A percentile compares a stretch with the other conserved stretches of the same genome.
phyloP scores from a whole-genome alignment of 2,113 vertebrate species.

The Toxostoma redivivum region DNA sequence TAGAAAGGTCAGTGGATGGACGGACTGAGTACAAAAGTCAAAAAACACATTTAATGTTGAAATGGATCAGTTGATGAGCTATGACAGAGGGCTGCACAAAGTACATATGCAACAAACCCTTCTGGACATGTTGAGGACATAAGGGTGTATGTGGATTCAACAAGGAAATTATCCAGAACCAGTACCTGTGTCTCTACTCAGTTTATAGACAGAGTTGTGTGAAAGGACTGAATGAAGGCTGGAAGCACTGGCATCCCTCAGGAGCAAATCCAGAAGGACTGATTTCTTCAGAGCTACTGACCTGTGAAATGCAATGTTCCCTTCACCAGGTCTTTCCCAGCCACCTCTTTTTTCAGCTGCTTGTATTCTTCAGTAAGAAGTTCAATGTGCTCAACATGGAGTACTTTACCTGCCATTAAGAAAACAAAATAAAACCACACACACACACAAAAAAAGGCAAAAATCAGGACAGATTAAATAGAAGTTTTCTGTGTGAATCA shows the following conservation, averaged over 20 bases:
- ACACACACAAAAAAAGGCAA: neutral
- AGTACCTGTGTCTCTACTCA: neutral
- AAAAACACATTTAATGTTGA: neutral
- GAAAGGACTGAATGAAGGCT: neutral
- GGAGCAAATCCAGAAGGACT: neutral
- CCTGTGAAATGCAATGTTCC: constrained; percentile 92
- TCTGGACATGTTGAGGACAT: neutral
- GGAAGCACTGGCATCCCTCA: neutral
- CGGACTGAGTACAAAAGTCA: neutral
- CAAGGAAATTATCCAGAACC: neutral
- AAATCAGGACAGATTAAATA: neutral
- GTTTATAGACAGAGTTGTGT: neutral
- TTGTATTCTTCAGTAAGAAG: constrained; percentile 88
- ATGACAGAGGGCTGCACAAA: neutral
- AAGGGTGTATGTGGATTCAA: neutral
- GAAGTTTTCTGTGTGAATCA: neutral
- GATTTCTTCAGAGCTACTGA: constrained; percentile 48
- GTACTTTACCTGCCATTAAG: constrained; percentile 74
- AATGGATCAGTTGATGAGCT: neutral
- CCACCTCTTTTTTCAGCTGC: constrained; percentile 83
- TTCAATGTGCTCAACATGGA: constrained; percentile 94
- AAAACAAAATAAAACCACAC: neutral
- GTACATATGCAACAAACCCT: neutral
- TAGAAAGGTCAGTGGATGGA: neutral
- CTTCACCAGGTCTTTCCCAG: constrained; percentile 82